Base-by-base conservation (phyloP, 2,797 vertebrate species). In the Bucorvus abyssinicus region DNA sequence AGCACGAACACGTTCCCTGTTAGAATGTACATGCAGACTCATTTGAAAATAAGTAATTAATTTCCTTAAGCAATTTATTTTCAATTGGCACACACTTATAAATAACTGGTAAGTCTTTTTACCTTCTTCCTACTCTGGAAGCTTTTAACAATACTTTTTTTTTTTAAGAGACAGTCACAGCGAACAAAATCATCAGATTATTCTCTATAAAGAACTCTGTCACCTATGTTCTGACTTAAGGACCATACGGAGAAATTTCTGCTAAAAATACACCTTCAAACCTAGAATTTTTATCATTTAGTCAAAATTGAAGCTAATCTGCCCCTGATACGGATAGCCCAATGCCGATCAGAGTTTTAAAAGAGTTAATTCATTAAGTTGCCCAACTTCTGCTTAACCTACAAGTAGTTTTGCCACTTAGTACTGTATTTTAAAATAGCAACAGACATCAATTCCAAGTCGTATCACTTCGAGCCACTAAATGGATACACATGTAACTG, bases 11-110 rank as follows among this genome's bases (percentile, higher is more conserved):
- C 59, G 47, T 44, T 83, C 76, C 59, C 74, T 77, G 87, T 82
- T 93, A 92, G 88, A 96, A 97, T 80, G 90, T 87, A 95, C 88
- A 94, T 21, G 84, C 74, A 94, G 93, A 92, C 92, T 93, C 90
- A 52, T 74, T 70, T 84, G 90, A 87, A 93, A 91, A 44, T 13
- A 90, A 81, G 22, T 23, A 1, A 70, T 40, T 85, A 0, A 55
- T 34, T 34, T 67, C 67, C 16, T 53, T 14, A 77, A 44, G 15
- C 49, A 5, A 27, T 69, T 67, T 49, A 2, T 63, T 90, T 71
- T 50, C 6, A 70, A 59, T 50, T 73, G 55, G 53, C 19, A 63
- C 9, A 47, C 2, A 19, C 19, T 45, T 40, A 17, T 19, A 78
- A 49, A 32, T 26, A 56, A 56, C 34, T 84, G 38, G 9, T 42